Percentiles rank a stretch among this genome's conserved stretches.
These are phyloP conservation scores for Drosophila murphyi DNA, from an alignment of 1,140 invertebrate species.

Conservation along the genomic window DNA sequence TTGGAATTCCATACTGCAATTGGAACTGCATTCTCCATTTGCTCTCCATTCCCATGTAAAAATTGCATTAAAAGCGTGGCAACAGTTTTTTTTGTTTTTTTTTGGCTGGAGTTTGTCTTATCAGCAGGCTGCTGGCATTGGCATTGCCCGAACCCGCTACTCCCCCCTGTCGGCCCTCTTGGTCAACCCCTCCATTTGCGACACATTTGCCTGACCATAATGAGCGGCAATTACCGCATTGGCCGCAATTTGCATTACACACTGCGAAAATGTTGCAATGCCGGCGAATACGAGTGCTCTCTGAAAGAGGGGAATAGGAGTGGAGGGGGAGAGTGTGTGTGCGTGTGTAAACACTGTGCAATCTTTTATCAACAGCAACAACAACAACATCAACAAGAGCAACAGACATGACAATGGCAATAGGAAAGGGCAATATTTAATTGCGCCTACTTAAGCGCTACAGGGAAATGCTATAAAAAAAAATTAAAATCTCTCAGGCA, in stretches of 20 bases:
- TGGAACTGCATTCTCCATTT: constrained; percentile 13
- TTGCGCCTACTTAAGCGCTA: constrained; percentile 50
- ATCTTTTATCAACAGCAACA: constrained; percentile 79
- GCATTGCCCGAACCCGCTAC: constrained; percentile 15
- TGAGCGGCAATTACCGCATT: constrained; percentile 80
- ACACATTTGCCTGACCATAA: constrained; percentile 79
- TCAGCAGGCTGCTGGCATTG: constrained; percentile 56
- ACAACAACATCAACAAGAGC: constrained; percentile 30
- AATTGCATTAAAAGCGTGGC: constrained; percentile 77
- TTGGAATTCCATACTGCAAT: constrained; percentile 40
- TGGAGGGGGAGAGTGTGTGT: not conserved
- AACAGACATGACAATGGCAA: constrained; percentile 38
- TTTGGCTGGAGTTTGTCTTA: constrained; percentile 74
- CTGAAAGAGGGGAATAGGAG: not conserved
- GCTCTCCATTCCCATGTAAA: constrained; percentile 53
- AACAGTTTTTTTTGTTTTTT: not conserved
- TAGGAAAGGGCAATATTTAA: constrained; percentile 47
- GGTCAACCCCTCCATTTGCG: constrained; percentile 11
- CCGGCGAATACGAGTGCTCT: constrained; percentile 1
- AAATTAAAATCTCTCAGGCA: constrained; percentile 13
- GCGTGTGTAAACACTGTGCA: constrained; percentile 71
- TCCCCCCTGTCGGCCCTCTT: not conserved
- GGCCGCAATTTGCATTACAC: constrained; percentile 80
- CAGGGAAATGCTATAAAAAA: constrained; percentile 38
- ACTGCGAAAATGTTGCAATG: constrained; percentile 75